phyloP scores from a whole-genome alignment of 1,140 invertebrate genomes.

The Scaptomyza graminum region DNA sequence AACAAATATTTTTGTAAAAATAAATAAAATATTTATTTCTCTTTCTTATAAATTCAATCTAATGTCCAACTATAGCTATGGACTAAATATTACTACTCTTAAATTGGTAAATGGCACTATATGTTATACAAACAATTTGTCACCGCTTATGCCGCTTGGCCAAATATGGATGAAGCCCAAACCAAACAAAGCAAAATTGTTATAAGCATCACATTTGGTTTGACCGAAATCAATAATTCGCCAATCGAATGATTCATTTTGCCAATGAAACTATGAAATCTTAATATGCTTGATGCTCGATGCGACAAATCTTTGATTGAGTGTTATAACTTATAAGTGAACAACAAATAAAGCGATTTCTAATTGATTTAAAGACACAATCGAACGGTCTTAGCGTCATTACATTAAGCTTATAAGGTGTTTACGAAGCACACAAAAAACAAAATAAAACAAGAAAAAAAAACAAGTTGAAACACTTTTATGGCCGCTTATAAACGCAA shows the following conservation, averaged over 20 bases:
- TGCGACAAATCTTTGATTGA: constrained; percentile 37
- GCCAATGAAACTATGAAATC: constrained; percentile 8
- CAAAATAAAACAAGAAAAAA: constrained; percentile 18
- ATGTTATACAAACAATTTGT: constrained; percentile 24
- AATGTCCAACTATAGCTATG: no score
- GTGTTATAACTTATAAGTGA: constrained; percentile 6
- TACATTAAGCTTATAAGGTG: constrained; percentile 81
- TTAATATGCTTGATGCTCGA: constrained; percentile 17
- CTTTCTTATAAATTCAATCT: no score
- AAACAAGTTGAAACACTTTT: constrained; percentile 39
- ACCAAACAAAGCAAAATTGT: background rate
- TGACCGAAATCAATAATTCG: background rate
- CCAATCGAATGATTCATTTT: constrained; percentile 25
- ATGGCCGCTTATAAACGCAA: constrained; percentile 51
- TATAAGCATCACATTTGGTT: constrained; percentile 13
- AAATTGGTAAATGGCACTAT: background rate
- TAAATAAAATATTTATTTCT: no score
- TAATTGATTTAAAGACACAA: constrained; percentile 64
- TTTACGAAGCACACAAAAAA: constrained; percentile 52
- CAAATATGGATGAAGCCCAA: constrained; percentile 11
- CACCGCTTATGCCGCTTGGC: constrained; percentile 7
- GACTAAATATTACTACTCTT: no score
- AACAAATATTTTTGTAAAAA: no score
- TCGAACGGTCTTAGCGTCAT: constrained; percentile 52
- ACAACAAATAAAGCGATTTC: constrained; percentile 15